A percentile compares a stretch with the other conserved stretches of the same genome.
phyloP scores from a whole-genome alignment of 1,140 invertebrate genomes.

The Chionoecetes opilio region DNA sequence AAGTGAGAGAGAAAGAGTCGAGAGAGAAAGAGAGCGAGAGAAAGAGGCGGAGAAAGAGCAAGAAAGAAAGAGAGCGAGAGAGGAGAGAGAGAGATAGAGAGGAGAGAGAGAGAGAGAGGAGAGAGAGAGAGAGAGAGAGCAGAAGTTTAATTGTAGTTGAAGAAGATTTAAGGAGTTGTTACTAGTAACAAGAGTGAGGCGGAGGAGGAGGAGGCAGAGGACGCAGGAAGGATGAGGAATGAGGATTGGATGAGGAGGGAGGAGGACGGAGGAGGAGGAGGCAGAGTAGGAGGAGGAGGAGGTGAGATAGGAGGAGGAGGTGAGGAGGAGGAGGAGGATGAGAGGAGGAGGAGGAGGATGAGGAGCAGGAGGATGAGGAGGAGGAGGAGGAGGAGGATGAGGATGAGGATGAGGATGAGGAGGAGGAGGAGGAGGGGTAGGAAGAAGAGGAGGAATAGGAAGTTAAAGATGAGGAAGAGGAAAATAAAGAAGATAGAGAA shows the following conservation, averaged over 20 bases:
- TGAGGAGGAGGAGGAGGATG: background rate
- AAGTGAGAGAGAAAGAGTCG: conserved; percentile 58
- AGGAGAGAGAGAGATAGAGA: background rate
- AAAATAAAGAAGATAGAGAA: no score
- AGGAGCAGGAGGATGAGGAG: background rate
- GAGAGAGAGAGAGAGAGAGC: background rate
- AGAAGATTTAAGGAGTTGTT: no score
- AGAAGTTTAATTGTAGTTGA: no score
- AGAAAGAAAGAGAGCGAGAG: background rate
- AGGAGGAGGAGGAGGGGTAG: background rate
- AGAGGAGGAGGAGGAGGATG: background rate
- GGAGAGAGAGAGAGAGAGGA: background rate
- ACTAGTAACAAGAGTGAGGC: no score
- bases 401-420: background rate
- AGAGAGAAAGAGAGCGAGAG: background rate
- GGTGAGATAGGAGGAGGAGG: background rate
- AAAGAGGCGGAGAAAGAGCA: background rate
- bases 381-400: background rate
- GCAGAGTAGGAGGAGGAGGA: background rate
- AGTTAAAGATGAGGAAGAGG: no score
- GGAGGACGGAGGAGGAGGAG: background rate
- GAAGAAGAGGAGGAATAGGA: background rate
- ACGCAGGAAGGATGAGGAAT: background rate
- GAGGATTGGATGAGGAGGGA: background rate
- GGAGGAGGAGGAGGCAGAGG: no score